Conservation (phyloP, 2,888 invertebrate genomes). For the Lasius fuliginosus region DNA sequence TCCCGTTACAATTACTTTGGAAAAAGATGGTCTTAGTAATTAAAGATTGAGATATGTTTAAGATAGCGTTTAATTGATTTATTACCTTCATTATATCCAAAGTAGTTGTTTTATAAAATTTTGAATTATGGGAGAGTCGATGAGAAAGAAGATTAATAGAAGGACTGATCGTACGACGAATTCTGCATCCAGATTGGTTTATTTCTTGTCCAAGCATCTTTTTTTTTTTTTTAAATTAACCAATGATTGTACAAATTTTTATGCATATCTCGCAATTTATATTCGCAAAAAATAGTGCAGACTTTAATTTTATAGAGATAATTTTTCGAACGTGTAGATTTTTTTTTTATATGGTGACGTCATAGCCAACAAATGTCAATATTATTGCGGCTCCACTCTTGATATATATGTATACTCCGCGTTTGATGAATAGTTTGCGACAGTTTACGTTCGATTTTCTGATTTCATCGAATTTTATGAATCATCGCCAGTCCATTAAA, state of each 20-base stretch:
- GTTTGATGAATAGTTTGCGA: neutral
- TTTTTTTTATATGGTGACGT: too few species aligned
- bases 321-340: too few species aligned
- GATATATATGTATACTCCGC: neutral
- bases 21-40: slow-evolving; percentile 86
- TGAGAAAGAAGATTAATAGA: neutral
- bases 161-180: neutral
- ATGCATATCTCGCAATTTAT: neutral
- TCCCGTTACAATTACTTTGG: slow-evolving; percentile 91
- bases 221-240: neutral
- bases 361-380: neutral
- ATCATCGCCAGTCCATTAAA: neutral
- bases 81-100: neutral
- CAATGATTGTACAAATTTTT: neutral
- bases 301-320: neutral
- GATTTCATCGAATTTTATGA: neutral
- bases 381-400: neutral
- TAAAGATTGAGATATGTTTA: slow-evolving; percentile 37
- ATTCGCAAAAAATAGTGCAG: neutral
- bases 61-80: slow-evolving; percentile 21
- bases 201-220: neutral
- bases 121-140: neutral
- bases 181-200: neutral
- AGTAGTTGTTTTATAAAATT: neutral
- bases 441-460: neutral